These are phyloP conservation scores for Pelodytes ibericus DNA, from an alignment of 2,797 vertebrate species.

Conservation along the genomic window DNA sequence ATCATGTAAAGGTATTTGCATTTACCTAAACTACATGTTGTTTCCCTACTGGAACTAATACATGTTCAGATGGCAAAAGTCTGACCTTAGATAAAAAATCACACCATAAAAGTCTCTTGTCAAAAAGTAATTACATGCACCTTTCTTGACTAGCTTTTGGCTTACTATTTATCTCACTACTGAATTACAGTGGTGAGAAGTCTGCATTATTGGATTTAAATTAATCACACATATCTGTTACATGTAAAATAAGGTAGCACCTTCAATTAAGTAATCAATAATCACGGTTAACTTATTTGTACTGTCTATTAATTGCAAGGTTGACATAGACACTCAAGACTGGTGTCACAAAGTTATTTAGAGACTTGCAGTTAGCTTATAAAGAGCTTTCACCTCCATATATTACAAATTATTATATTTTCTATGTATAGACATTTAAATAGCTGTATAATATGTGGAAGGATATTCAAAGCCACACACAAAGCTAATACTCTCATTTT, in stretches of 20 bases:
- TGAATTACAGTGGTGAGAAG: constrained; percentile 16
- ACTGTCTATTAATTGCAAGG: constrained; percentile 32
- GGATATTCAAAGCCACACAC: too few species aligned
- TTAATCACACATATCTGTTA: constrained; percentile 35
- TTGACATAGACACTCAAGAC: constrained; percentile 19
- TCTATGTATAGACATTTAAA: too few species aligned
- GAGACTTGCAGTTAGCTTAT: neutral
- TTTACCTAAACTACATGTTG: too few species aligned
- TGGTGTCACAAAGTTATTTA: constrained; percentile 9
- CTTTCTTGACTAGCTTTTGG: neutral
- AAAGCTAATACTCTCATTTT: too few species aligned
- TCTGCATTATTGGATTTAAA: constrained; percentile 24
- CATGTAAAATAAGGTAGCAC: constrained; percentile 29
- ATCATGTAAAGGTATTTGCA: too few species aligned
- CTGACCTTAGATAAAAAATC: too few species aligned
- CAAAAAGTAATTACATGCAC: constrained; percentile 23
- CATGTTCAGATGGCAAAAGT: too few species aligned
- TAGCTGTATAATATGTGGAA: too few species aligned
- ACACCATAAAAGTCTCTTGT: too few species aligned
- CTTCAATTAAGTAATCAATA: constrained; percentile 47
- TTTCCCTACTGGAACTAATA: too few species aligned
- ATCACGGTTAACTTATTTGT: constrained; percentile 29
- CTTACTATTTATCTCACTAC: neutral
- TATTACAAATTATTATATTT: too few species aligned
- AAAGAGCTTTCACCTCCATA: too few species aligned